phyloP scores from a whole-genome alignment of 2,888 invertebrate genomes.

The Brachyopa scutellaris region DNA sequence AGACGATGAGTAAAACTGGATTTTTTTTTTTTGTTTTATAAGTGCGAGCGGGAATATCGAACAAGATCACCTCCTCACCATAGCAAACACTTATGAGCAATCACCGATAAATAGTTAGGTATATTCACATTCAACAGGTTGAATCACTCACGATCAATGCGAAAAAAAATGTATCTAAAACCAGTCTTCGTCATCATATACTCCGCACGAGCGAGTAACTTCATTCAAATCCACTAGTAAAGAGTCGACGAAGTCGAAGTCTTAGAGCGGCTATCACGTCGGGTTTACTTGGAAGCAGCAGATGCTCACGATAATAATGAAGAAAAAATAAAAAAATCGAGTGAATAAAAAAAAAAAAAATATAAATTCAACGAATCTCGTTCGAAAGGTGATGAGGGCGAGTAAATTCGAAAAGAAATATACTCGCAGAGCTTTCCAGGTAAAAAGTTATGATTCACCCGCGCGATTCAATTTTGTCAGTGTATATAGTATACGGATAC shows the following conservation, averaged over 20 bases:
- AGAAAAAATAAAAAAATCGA: neutral
- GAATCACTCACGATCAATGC: conserved; percentile 59
- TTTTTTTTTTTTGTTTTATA: conserved; percentile 26
- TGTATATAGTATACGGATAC: neutral
- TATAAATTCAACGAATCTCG: conserved; percentile 33
- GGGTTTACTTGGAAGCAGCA: conserved; percentile 11
- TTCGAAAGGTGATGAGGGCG: neutral
- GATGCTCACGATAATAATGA: conserved; percentile 27
- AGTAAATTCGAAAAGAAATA: neutral
- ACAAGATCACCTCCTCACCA: conserved; percentile 51
- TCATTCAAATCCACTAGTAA: conserved; percentile 8
- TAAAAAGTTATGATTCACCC: conserved; percentile 61
- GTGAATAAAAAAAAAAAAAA: conserved; percentile 34
- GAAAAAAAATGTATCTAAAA: conserved; percentile 30
- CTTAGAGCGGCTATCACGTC: too few relatives aligned
- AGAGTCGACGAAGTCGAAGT: conserved; percentile 9
- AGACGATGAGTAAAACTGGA: conserved; percentile 48
- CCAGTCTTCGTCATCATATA: conserved; percentile 61
- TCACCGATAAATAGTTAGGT: conserved; percentile 38
- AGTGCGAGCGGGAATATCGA: conserved; percentile 40
- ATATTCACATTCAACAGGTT: conserved; percentile 58
- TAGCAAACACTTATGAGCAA: conserved; percentile 41
- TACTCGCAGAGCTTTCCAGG: conserved; percentile 39
- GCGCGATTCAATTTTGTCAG: conserved; percentile 4
- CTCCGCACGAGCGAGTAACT: conserved; percentile 32